Evolutionary conservation across 2,797 vertebrate species (phyloP), one percentile per base, ranked within the genome.

Genomic region (Falco cherrug): DNA sequence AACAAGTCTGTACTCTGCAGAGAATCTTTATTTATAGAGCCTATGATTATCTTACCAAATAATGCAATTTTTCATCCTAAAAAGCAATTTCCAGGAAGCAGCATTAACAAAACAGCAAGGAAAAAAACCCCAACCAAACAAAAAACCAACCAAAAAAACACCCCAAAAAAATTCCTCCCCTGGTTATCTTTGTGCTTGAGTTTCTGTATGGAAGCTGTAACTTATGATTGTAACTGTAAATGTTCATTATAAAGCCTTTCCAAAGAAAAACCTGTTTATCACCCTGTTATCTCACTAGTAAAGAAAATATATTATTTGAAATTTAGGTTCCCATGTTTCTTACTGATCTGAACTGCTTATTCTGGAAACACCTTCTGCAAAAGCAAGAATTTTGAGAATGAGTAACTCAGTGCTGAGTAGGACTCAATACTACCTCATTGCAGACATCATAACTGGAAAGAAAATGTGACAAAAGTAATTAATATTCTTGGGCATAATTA

Each of bases 341-440:
- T 41, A 56, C 31, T 56, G 14, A 68, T 50, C 74, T 81, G 59
- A 82, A 47, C 28, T 86, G 28, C 31, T 92, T 93, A n/a, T 82
- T 87, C 73, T 79, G 45, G 33, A 63, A 92, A 78, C 6, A 89
- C 1, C 5, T 26, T 82, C 43, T 90, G 41, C 56, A 77, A 93
- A 94, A 82, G 7, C 20, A 91, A 67, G 31, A 82, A 83, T 87
- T 94, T 64, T 93, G 35, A 88, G 92, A 91, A 89, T 37, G 7
- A 81, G 25, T 73, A 22, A 45, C 51, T 86, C 50, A 77, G 10
- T 81, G 45, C 28, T 78, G 43, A 76, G 41, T 41, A 79, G 22
- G 15, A 82, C 37, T 92, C 56, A 80, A 29, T 8, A 88, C 41
- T 19, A 48, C 21, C 22, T 65, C 51, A 43, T 24, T 65, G 33